Percentiles rank a stretch among this genome's conserved stretches.
These are phyloP conservation scores for Pollachius pollachius DNA, from an alignment of 2,113 vertebrate species.

Conservation along the genomic window DNA sequence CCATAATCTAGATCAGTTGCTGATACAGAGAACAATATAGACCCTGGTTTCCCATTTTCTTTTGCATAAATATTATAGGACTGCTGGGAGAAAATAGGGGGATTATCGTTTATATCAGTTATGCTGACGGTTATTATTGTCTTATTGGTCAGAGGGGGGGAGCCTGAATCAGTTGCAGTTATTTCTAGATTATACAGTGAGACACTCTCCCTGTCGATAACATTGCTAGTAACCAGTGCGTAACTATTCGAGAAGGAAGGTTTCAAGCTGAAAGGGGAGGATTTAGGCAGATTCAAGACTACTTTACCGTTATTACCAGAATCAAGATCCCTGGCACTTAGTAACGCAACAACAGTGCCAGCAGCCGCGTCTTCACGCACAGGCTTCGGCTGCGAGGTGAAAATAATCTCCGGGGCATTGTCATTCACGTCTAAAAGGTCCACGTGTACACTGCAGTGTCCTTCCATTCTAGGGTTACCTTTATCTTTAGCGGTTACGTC, in stretches of 20 bases:
- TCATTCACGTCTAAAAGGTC: conserved; percentile 73
- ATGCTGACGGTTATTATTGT: conserved; percentile 75
- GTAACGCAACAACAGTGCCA: conserved; percentile 26
- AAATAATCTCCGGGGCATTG: conserved; percentile 59
- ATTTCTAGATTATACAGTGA: conserved; percentile 72
- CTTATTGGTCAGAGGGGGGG: conserved; percentile 67
- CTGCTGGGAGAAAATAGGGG: conserved; percentile 65
- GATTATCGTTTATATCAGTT: conserved; percentile 82
- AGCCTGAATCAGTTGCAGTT: conserved; percentile 71
- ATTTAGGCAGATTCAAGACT: conserved; percentile 59
- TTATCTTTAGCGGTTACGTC: conserved; percentile 68
- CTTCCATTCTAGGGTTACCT: conserved; percentile 59
- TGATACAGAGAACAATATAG: conserved; percentile 71
- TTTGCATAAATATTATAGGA: conserved; percentile 75
- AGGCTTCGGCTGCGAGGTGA: conserved; percentile 12
- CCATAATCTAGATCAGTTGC: conserved; percentile 76
- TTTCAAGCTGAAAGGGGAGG: conserved; percentile 75
- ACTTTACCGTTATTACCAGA: conserved; percentile 32
- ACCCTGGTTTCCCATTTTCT: conserved; percentile 76
- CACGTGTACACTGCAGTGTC: conserved; percentile 62
- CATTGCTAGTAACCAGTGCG: conserved; percentile 72
- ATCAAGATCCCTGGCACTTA: conserved; percentile 25
- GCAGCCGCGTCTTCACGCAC: conserved; percentile 16
- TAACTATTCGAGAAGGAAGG: conserved; percentile 81
- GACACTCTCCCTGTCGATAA: conserved; percentile 72